Percentiles rank a stretch among this genome's conserved stretches.
phyloP scores from a whole-genome alignment of 1,140 invertebrate species.

The Monomorium pharaonis region DNA sequence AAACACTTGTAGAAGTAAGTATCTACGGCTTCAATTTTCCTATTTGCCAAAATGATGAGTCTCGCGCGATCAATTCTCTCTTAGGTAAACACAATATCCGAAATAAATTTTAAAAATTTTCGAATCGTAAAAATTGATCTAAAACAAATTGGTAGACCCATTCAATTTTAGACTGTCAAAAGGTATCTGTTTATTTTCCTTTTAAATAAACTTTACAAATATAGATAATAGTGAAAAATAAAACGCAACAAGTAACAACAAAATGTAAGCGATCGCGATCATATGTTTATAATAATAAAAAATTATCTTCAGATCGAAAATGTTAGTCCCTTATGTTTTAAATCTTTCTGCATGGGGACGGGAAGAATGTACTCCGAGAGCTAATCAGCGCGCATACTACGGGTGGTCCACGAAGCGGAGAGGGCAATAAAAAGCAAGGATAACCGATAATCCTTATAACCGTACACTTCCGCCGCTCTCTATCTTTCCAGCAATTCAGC shows the following conservation, averaged over 20 bases:
- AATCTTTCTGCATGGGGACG: not conserved
- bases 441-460: constrained; percentile 34
- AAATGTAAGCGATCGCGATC: not conserved
- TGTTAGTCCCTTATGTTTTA: not conserved
- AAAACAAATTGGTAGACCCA: no score
- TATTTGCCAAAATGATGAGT: not conserved
- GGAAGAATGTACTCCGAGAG: not conserved
- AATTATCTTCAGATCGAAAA: not conserved
- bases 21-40: not conserved
- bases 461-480: constrained; percentile 16
- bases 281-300: not conserved
- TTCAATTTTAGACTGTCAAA: no score
- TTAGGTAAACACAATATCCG: not conserved
- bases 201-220: not conserved
- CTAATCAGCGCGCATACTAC: constrained; percentile 36
- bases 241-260: not conserved
- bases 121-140: not conserved
- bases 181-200: not conserved
- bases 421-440: constrained; percentile 21
- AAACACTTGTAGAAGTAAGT: constrained; percentile 17
- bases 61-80: not conserved
- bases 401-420: constrained; percentile 3
- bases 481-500: constrained; percentile 8
- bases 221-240: no score
- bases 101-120: not conserved